Evolutionary conservation across 2,888 invertebrate species (phyloP), one percentile per base, ranked within the genome.

Genomic region (Dynastes maya): DNA sequence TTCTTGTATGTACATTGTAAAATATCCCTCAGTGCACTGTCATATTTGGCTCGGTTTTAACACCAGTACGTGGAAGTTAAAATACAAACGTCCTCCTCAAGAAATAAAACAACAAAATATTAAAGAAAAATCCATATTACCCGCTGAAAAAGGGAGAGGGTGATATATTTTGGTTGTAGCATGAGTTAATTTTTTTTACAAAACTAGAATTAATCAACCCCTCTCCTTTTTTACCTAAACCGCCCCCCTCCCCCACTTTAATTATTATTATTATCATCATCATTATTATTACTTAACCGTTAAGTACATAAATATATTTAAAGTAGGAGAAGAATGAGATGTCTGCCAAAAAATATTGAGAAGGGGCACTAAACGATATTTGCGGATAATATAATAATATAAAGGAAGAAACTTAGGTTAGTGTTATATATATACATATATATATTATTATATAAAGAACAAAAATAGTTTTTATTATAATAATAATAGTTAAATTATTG

Each of bases 311-410:
- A 61, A 64, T 77, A 77, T 70, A 83, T 85, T 86, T 45, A 45
- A 8, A 9, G 1, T 45, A 45, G 86, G 86, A 86, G 85, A 84
- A 83, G 86, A 87, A 88, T 85, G 87, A 88, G 86, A 87, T 87
- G 86, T 88, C 87, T 88, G 87, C 87, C 88, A 88, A 45, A 45
- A 88, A 64, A 88, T 86, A 84, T 86, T 84, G 83, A 86, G 87
- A 86, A 84, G 87, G 86, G 86, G 86, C 86, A 85, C 85, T 86
- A 87, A 85, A 11, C n/a, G 55, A 16, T 55, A 11, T 29, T 53
- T 55, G 13, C n/a, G 11, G n/a, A 32, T 71, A 27, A 53, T 53
- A 79, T 79, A 81, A 45, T 45, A 45, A 45, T 45, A 45, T 45
- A 37, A 37, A 37, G 37, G 4, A 37, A 37, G 37, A 37, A 37